Percentiles rank a stretch among this genome's conserved stretches.
phyloP scores from a whole-genome alignment of 2,113 vertebrate species.

The Gymnocephalus cernua region DNA sequence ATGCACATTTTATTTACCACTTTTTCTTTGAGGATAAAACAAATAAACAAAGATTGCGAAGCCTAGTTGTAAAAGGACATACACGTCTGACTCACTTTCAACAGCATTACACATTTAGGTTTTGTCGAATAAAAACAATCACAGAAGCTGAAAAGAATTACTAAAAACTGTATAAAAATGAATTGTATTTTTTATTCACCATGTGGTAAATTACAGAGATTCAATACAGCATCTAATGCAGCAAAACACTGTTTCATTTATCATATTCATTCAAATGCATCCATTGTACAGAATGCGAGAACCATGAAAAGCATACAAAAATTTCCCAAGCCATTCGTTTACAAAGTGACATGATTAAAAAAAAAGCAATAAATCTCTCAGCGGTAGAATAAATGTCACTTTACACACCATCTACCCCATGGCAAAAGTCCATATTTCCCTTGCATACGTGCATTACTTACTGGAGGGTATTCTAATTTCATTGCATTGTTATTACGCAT shows the following conservation, averaged over 20 bases:
- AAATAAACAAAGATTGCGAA: slow-evolving; percentile 57
- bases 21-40: slow-evolving; percentile 79
- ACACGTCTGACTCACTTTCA: slow-evolving; percentile 43
- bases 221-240: slow-evolving; percentile 77
- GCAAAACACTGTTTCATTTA: slow-evolving; percentile 64
- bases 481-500: slow-evolving; percentile 44
- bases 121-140: slow-evolving; percentile 4
- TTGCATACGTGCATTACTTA: slow-evolving; percentile 46
- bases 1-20: slow-evolving; percentile 75
- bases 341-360: slow-evolving; percentile 21
- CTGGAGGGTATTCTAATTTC: slow-evolving; percentile 35
- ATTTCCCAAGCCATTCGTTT: slow-evolving; percentile 40
- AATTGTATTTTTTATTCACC: slow-evolving; percentile 37
- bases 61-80: slow-evolving; percentile 66
- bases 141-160: slow-evolving; percentile 25
- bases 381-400: slow-evolving; percentile 44
- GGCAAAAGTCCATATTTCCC: slow-evolving; percentile 44
- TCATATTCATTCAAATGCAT: slow-evolving; percentile 73
- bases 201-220: slow-evolving; percentile 76
- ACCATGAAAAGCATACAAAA: slow-evolving; percentile 69
- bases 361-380: slow-evolving; percentile 40
- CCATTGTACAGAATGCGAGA: slow-evolving; percentile 71
- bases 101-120: slow-evolving; percentile 66
- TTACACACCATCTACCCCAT: slow-evolving; percentile 39
- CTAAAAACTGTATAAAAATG: slow-evolving; percentile 60